Conservation (phyloP, 2,888 invertebrate genomes). For the Actias luna region DNA sequence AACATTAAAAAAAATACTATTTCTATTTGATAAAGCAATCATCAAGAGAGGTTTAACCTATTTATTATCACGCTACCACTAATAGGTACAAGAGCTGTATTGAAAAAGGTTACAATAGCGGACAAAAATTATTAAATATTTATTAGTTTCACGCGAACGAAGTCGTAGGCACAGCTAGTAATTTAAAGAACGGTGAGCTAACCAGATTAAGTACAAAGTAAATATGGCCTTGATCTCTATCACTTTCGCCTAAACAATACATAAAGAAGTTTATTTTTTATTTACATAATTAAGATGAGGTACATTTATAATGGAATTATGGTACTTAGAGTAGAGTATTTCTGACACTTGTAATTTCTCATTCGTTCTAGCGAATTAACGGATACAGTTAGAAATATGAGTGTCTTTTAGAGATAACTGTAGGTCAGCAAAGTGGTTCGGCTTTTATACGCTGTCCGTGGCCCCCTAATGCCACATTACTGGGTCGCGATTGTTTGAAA, state of each 20-base stretch:
- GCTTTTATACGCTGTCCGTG: slow-evolving; percentile 30
- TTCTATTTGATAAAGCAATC: no score
- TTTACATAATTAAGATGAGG: slow-evolving; percentile 5
- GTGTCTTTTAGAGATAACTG: slow-evolving; percentile 50
- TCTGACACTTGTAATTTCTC: slow-evolving; percentile 16
- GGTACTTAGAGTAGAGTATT: neutral
- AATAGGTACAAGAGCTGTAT: no score
- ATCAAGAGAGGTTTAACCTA: no score
- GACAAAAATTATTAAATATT: no score
- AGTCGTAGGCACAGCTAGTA: no score
- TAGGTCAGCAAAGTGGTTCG: slow-evolving; percentile 35
- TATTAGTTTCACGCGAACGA: no score
- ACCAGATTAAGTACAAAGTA: neutral
- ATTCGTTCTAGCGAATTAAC: slow-evolving; percentile 36
- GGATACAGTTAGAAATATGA: slow-evolving; percentile 44
- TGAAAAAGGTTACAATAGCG: no score
- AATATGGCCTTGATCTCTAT: neutral
- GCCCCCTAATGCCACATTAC: slow-evolving; percentile 39
- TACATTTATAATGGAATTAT: slow-evolving; percentile 30
- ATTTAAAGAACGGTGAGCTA: neutral
- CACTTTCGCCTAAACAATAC: neutral
- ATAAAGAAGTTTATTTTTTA: neutral
- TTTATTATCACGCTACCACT: no score
- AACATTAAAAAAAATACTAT: no score
- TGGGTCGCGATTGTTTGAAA: slow-evolving; percentile 40